phyloP scores from a whole-genome alignment of 2,113 vertebrate genomes.

The Calyptomena viridis region DNA sequence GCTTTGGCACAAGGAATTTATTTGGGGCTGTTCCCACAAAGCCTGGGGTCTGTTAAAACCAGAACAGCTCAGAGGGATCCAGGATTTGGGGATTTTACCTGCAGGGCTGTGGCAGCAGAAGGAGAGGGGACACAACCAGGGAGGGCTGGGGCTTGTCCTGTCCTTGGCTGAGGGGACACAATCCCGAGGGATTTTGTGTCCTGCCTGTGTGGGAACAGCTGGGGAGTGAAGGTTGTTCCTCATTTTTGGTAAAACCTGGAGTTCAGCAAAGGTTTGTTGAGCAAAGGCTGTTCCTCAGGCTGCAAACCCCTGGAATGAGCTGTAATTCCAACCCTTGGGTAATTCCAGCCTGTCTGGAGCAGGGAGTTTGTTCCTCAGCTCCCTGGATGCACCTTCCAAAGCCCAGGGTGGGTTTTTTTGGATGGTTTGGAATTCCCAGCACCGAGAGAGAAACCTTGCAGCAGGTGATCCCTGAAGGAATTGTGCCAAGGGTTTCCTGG shows the following conservation, averaged over 20 bases:
- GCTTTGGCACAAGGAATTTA: background rate
- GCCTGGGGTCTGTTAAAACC: background rate
- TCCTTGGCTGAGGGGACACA: background rate
- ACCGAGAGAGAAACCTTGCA: background rate
- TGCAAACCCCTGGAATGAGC: background rate
- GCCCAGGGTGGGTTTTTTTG: background rate
- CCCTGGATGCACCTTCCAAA: background rate
- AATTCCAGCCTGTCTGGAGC: background rate
- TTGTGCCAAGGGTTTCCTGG: background rate
- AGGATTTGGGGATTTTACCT: accelerated
- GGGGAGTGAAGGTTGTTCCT: background rate
- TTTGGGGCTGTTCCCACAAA: background rate
- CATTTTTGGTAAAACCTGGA: background rate
- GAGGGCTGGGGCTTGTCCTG: background rate
- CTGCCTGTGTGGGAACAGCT: background rate
- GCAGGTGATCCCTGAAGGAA: background rate
- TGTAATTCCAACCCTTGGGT: background rate
- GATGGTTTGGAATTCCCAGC: background rate
- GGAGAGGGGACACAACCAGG: background rate
- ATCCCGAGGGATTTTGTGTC: background rate
- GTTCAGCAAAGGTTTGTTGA: background rate
- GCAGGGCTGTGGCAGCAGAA: background rate
- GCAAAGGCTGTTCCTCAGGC: background rate
- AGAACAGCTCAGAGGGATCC: background rate
- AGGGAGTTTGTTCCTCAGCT: background rate